Conservation (phyloP, 23 tunicate species). For the Oikopleura albicans region DNA sequence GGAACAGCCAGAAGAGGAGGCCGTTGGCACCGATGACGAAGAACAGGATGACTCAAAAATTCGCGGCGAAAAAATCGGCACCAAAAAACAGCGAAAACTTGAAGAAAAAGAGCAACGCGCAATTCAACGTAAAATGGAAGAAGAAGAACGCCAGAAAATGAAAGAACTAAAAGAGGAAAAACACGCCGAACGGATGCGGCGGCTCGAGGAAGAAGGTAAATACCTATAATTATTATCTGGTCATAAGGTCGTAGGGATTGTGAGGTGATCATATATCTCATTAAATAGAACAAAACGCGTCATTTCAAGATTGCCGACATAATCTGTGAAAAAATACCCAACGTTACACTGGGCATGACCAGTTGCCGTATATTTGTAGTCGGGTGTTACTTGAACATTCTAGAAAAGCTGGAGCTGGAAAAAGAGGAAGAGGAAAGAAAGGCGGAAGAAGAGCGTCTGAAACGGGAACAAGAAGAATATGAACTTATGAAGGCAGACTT, state of each 20-base stretch:
- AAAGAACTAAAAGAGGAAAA: neutral
- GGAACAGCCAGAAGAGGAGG: neutral
- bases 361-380: too few relatives aligned
- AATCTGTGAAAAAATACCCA: too few relatives aligned
- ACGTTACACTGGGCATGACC: too few relatives aligned
- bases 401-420: neutral
- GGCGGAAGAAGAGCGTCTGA: neutral
- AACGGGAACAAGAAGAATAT: neutral
- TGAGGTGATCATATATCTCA: too few relatives aligned
- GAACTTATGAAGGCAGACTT: neutral
- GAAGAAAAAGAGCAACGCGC: neutral
- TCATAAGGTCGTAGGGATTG: too few relatives aligned
- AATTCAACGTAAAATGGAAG: neutral
- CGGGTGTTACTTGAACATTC: neutral
- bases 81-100: neutral
- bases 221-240: neutral
- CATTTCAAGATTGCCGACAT: too few relatives aligned
- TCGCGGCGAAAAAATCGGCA: neutral
- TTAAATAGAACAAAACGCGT: too few relatives aligned
- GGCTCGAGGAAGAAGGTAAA: neutral
- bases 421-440: neutral
- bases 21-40: neutral
- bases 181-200: neutral
- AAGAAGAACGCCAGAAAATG: neutral
- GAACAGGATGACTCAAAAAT: neutral